phyloP scores from a whole-genome alignment of 1,140 invertebrate genomes.

The Helicoverpa armigera region DNA sequence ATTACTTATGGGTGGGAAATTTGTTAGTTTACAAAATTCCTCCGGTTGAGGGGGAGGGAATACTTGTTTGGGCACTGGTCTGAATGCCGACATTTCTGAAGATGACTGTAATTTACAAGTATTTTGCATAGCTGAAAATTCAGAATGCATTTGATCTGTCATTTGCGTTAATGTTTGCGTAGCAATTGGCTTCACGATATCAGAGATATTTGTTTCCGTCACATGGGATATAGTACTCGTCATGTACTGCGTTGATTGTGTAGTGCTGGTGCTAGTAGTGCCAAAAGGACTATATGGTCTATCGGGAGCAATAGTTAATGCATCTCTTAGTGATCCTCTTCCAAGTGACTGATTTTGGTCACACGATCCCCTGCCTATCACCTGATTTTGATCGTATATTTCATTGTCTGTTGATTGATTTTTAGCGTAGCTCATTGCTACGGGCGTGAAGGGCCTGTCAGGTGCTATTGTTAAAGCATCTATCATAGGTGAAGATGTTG shows the following conservation, averaged over 20 bases:
- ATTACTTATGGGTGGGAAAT: slow-evolving; percentile 78
- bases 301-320: slow-evolving; percentile 91
- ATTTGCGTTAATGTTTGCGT: slow-evolving; percentile 65
- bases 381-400: slow-evolving; percentile 41
- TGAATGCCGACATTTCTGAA: slow-evolving; percentile 80
- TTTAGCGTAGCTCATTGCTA: slow-evolving; percentile 60
- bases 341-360: slow-evolving; percentile 56
- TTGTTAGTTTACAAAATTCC: slow-evolving; percentile 70
- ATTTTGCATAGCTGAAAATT: slow-evolving; percentile 76
- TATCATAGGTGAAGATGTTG: slow-evolving; percentile 89
- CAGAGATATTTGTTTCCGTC: slow-evolving; percentile 61
- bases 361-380: neutral
- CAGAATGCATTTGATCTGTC: slow-evolving; percentile 63
- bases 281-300: slow-evolving; percentile 86
- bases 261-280: slow-evolving; percentile 65
- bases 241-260: slow-evolving; percentile 60
- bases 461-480: slow-evolving; percentile 90
- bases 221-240: slow-evolving; percentile 57
- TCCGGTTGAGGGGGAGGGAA: slow-evolving; percentile 76
- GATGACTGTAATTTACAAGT: slow-evolving; percentile 76
- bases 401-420: neutral
- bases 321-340: slow-evolving; percentile 88
- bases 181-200: slow-evolving; percentile 68
- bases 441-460: slow-evolving; percentile 88
- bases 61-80: slow-evolving; percentile 79